A percentile compares a stretch with the other conserved stretches of the same genome.
These are phyloP conservation scores for Sapajus apella DNA, from an alignment of 2,113 vertebrate species.

Conservation along the genomic window DNA sequence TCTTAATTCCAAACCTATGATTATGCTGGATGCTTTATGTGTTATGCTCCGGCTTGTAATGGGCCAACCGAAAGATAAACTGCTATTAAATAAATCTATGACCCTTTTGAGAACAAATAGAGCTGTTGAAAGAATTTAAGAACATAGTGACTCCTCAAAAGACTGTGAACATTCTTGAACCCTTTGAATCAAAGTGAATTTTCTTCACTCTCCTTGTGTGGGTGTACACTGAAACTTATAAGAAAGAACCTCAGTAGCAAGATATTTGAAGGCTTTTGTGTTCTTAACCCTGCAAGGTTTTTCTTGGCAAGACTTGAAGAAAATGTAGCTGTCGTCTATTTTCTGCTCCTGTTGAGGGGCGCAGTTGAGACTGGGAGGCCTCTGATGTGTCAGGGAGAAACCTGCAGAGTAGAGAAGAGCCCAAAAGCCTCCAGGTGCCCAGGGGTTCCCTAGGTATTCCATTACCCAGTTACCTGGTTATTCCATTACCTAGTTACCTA, in stretches of 20 bases:
- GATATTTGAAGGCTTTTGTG: slow-evolving; percentile 53
- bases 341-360: slow-evolving; percentile 38
- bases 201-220: not conserved
- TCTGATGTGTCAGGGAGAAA: not conserved
- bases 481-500: not conserved
- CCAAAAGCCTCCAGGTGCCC: not conserved
- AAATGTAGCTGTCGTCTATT: slow-evolving; percentile 46
- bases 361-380: not conserved
- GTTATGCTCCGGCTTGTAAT: slow-evolving; percentile 9
- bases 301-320: slow-evolving; percentile 68
- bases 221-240: not conserved
- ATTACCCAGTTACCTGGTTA: not conserved
- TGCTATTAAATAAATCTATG: slow-evolving; percentile 51
- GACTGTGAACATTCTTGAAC: slow-evolving; percentile 48
- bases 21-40: not conserved
- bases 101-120: slow-evolving; percentile 55
- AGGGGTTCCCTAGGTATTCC: not conserved
- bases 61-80: slow-evolving; percentile 44
- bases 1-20: not conserved
- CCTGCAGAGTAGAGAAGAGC: not conserved
- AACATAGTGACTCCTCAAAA: slow-evolving; percentile 40
- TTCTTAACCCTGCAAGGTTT: slow-evolving; percentile 67
- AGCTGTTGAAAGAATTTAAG: slow-evolving; percentile 60
- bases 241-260: slow-evolving; percentile 52
- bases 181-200: slow-evolving; percentile 38